Base-by-base conservation (phyloP, 1,140 invertebrate genomes). In the Heliconius hewitsoni region DNA sequence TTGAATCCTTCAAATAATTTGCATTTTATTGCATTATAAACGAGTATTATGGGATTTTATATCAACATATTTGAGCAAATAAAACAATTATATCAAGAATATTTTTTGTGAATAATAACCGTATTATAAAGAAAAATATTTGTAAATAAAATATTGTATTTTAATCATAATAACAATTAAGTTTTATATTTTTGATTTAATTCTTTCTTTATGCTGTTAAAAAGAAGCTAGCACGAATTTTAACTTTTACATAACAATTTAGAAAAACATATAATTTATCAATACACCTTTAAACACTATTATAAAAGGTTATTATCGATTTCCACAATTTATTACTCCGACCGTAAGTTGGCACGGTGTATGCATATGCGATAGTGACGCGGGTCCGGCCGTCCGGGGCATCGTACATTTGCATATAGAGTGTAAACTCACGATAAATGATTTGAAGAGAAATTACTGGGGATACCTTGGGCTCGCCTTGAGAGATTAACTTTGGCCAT, bases 351-450 rank as follows among this genome's bases (percentile, higher is more conserved):
- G 71, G 78, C 66, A 80, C 73, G 55, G 46, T 19, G 71, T 77
- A 77, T 77, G 70, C 70, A 71, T 77, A 77, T 77, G 76, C 76
- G 76, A 70, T 77, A 77, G 86, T 88, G 90, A 91, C 88, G 88
- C 83, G 72, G 82, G 79, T 87, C 85, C 86, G 84, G 85, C 76
- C 79, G 79, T 80, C 77, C 75, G 66, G 50, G 78, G 82, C 79
- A 82, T 78, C 84, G 81, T 70, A 79, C 74, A 91, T 92, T 91
- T 85, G 86, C 89, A 93, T 91, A 89, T 83, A 88, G 81, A 82
- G 76, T 79, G 82, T 85, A 81, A 87, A 83, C 80, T 74, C 72
- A 81, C 55, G 76, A 83, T 83, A 83, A 74, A 79, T 82, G 83
- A 81, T 84, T 86, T 86, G 83, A 82, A 82, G 73, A 77, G 78